Base-by-base conservation (phyloP, 2,113 vertebrate species). In the Oenanthe melanoleuca region DNA sequence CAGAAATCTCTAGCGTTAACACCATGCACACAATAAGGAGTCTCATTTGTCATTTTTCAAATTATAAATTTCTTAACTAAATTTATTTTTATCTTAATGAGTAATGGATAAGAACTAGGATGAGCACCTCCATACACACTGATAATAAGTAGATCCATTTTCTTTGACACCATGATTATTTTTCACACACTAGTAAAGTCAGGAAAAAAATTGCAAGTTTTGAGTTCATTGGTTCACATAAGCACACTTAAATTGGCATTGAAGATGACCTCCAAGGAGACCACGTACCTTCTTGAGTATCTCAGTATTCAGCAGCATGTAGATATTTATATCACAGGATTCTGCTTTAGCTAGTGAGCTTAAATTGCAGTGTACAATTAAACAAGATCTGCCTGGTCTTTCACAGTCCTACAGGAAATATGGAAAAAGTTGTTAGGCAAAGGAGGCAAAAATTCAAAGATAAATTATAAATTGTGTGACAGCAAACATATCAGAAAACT, bases 271-370 rank as follows among this genome's bases (percentile, higher is more conserved):
- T 24, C 14, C 42, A 66, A 70, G 31, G n/a, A 42, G 64, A 90
- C 40, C 18, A 61, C 91, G 18, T 96, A 99, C 99, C 98, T 98
- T 99, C 85, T 99, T 99, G 56, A 99, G 82, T 88, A 99, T 99
- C 97, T 99, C 99, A 4, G 99, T 99, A 97, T 99, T 99, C 84
- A 99, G 98, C 38, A 99, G 97, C 77, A 99, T 98, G 93, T 98
- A 98, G 67, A 99, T 85, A 89, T 99, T 98, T 92, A 99, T 98
- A 75, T 98, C 98, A 66, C 98, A 96, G 42, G 98, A 98, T 88
- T 99, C 99, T 73, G 99, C 99, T 97, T 99, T 99, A 67, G 98
- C 94, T 49, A 99, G 97, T 2, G 98, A 98, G 53, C 98, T 98
- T 89, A 99, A 97, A 40, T 97, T 98, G 96, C 99, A 99, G 77